Evolutionary conservation across 2,888 invertebrate species (phyloP).

Genomic region (Xiphydria camelus): DNA sequence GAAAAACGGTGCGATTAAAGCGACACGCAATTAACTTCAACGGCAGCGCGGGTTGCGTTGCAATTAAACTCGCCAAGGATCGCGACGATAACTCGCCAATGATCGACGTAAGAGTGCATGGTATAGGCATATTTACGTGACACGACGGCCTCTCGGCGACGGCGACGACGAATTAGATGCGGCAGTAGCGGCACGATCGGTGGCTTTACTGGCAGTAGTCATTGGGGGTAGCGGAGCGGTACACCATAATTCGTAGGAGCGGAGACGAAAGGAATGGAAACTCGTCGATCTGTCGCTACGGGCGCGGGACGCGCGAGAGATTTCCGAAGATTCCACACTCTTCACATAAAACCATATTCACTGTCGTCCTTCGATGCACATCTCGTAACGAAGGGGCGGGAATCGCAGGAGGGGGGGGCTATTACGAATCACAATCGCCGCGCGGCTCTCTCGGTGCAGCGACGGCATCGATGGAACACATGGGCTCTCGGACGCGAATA

Average conservation of each 20-base stretch:
- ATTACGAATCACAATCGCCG: too few relatives aligned
- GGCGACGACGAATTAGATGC: neutral
- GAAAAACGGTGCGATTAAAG: too few relatives aligned
- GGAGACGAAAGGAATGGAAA: too few relatives aligned
- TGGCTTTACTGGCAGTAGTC: neutral
- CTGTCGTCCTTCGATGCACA: constrained; percentile 1
- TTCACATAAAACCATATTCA: constrained; percentile 3
- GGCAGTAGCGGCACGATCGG: neutral
- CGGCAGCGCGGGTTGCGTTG: constrained; percentile 52
- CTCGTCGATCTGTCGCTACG: too few relatives aligned
- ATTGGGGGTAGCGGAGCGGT: neutral
- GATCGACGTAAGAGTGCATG: constrained; percentile 30
- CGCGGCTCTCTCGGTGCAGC: too few relatives aligned
- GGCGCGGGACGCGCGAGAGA: neutral
- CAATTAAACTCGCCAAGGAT: constrained; percentile 55
- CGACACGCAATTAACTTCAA: constrained; percentile 54
- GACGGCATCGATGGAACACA: too few relatives aligned
- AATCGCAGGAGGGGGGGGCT: too few relatives aligned
- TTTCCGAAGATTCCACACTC: neutral
- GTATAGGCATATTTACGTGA: constrained; percentile 34
- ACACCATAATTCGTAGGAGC: neutral
- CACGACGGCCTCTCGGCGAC: constrained; percentile 18
- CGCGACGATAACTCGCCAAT: constrained; percentile 53
- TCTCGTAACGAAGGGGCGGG: too few relatives aligned
- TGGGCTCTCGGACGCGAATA: too few relatives aligned